Conservation (phyloP, 92 coral and sea anemone genomes). For the Pocillopora meandrina region DNA sequence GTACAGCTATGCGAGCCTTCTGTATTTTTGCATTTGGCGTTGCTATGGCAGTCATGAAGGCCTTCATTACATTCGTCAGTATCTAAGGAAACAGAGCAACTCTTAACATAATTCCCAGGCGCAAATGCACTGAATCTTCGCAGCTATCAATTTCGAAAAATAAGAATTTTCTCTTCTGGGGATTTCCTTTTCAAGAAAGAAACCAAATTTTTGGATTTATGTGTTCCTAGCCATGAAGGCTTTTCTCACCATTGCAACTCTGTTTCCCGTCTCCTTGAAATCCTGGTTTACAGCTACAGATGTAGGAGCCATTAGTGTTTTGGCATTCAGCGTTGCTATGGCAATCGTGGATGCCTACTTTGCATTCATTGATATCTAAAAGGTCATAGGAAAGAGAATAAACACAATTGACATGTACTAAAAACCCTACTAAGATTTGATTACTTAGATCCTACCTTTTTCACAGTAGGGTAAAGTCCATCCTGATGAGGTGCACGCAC, state of each 20-base stretch:
- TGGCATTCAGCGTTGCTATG: background rate
- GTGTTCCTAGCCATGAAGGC: too few species aligned
- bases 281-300: background rate
- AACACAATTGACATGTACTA: background rate
- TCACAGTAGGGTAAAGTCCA: background rate
- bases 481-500: background rate
- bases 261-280: too few species aligned
- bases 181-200: too few species aligned
- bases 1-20: conserved; percentile 1
- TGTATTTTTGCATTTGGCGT: background rate
- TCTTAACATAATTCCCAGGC: too few species aligned
- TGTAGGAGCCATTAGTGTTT: background rate
- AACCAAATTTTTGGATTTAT: too few species aligned
- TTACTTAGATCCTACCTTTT: background rate
- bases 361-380: background rate
- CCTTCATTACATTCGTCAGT: background rate
- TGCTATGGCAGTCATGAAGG: background rate
- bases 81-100: background rate
- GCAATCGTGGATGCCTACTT: background rate
- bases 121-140: too few species aligned
- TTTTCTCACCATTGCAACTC: too few species aligned
- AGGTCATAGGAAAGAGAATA: background rate
- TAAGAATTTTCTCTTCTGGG: too few species aligned
- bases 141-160: too few species aligned
- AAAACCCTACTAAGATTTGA: background rate